These are phyloP conservation scores for Pampus argenteus DNA, from an alignment of 2,797 vertebrate genomes.

Conservation along the genomic window DNA sequence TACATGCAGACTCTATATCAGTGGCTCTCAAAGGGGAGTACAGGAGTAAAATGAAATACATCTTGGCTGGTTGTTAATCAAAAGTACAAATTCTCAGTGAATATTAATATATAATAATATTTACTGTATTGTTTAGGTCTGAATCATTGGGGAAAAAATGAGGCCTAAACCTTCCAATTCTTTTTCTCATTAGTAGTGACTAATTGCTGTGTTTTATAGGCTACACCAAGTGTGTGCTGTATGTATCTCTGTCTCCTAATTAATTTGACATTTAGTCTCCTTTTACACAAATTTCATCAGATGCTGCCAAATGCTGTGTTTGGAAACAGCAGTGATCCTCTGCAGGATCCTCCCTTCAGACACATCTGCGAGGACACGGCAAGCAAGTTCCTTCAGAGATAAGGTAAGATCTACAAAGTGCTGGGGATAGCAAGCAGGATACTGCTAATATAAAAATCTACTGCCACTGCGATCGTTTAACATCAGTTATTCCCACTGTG, in stretches of 20 bases:
- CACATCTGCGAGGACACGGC: constrained; percentile 23
- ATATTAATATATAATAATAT: no score
- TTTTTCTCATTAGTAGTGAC: neutral
- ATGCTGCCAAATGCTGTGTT: constrained; percentile 23
- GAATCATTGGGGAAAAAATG: no score
- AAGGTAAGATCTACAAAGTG: constrained; percentile 1
- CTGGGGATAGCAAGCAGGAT: constrained; percentile 12
- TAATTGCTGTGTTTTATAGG: neutral
- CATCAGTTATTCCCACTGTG: neutral
- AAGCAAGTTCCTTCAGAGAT: neutral
- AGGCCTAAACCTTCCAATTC: no score
- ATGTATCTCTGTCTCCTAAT: constrained; percentile 4
- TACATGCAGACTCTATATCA: neutral
- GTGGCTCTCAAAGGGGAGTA: neutral
- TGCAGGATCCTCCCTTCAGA: neutral
- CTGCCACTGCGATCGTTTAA: constrained; percentile 2
- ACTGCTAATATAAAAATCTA: constrained; percentile 1
- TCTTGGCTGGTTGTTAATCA: neutral
- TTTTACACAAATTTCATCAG: neutral
- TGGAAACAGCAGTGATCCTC: neutral
- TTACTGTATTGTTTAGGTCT: no score
- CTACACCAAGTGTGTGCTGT: neutral
- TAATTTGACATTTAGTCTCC: constrained; percentile 15
- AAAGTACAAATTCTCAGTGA: neutral
- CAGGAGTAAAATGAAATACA: neutral